Conservation (phyloP, 2,797 vertebrate genomes). For the Aulostomus chinensis region DNA sequence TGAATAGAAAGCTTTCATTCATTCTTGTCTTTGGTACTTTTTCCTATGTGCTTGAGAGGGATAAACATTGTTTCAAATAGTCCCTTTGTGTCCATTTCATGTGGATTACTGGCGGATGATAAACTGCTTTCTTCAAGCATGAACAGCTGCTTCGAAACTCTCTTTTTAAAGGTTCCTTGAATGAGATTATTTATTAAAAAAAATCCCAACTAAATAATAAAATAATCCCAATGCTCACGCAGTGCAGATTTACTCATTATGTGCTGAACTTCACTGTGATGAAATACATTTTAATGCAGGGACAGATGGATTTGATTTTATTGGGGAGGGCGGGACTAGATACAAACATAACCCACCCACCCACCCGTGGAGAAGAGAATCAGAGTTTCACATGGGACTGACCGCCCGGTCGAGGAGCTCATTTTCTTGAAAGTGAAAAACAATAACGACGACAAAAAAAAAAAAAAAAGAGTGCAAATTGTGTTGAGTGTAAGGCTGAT, state of each 20-base stretch:
- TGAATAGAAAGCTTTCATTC: constrained; percentile 68
- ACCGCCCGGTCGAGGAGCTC: too few relatives aligned
- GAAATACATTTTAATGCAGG: constrained; percentile 10
- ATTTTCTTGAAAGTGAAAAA: constrained; percentile 58
- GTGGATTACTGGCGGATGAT: constrained; percentile 60
- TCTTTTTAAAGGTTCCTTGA: constrained; percentile 48
- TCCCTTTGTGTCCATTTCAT: constrained; percentile 46
- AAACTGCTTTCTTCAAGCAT: constrained; percentile 47
- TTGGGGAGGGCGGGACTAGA: constrained; percentile 7
- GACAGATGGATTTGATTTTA: constrained; percentile 36
- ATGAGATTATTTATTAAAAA: constrained; percentile 40
- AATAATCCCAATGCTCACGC: constrained; percentile 36
- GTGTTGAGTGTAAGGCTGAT: constrained; percentile 89
- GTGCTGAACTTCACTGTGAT: too few relatives aligned
- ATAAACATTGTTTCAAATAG: constrained; percentile 52
- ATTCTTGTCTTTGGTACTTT: constrained; percentile 76
- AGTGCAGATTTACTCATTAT: constrained; percentile 43
- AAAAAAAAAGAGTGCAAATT: constrained; percentile 86
- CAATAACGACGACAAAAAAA: constrained; percentile 67
- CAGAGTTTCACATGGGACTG: constrained; percentile 13
- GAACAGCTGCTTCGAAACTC: constrained; percentile 84
- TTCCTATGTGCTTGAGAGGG: constrained; percentile 70
- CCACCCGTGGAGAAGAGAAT: constrained; percentile 22
- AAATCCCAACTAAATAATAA: constrained; percentile 29
- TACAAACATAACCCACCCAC: constrained; percentile 27